Conservation (phyloP, 2,113 vertebrate genomes). For the Camelus dromedarius region DNA sequence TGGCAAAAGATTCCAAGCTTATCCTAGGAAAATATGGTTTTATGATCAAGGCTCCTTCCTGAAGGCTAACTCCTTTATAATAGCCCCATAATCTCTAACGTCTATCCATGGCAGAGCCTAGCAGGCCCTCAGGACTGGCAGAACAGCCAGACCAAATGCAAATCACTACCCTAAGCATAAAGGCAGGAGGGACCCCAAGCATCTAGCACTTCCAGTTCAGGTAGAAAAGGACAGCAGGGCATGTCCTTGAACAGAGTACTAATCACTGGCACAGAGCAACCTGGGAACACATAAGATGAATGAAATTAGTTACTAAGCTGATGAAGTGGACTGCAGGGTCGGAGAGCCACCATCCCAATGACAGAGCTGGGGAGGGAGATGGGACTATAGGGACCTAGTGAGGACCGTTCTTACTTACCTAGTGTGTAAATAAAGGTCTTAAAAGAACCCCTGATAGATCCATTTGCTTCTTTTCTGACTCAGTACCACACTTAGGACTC, state of each 20-base stretch:
- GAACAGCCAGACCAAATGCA: background rate
- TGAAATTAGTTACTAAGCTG: background rate
- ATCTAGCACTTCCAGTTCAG: background rate
- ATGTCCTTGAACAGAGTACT: background rate
- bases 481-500: background rate
- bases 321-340: background rate
- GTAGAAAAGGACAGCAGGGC: background rate
- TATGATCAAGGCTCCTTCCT: background rate
- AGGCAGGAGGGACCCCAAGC: background rate
- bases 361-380: background rate
- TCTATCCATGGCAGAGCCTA: background rate
- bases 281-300: background rate
- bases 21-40: background rate
- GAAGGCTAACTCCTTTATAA: background rate
- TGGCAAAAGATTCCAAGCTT: background rate
- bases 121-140: background rate
- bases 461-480: slow-evolving; percentile 16
- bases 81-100: background rate
- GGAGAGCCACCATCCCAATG: too few species aligned
- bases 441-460: background rate
- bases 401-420: background rate
- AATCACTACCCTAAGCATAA: background rate
- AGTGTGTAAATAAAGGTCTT: slow-evolving; percentile 1
- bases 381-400: background rate
- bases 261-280: background rate